These are phyloP conservation scores for Chloroceryle inda DNA, from an alignment of 2,797 vertebrate genomes.

Conservation along the genomic window DNA sequence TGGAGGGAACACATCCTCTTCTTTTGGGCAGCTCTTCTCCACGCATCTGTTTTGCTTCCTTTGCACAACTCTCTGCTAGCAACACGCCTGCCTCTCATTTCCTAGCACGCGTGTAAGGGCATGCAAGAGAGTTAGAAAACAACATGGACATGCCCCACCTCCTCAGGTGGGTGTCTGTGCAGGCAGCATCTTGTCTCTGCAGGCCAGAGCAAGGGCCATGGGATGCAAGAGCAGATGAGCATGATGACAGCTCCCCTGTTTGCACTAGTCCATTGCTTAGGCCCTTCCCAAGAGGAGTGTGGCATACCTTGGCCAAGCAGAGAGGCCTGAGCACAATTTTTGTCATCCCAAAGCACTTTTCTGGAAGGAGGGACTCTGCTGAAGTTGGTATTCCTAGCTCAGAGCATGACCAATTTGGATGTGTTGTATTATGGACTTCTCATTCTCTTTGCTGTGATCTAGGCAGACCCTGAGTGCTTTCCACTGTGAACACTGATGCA, in stretches of 20 bases:
- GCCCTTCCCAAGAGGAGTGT: not conserved
- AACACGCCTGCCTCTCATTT: not conserved
- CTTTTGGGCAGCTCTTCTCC: not conserved
- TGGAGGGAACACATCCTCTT: not conserved
- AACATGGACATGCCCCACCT: not conserved
- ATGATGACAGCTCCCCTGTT: not conserved
- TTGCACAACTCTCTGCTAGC: not conserved
- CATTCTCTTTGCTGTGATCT: not conserved
- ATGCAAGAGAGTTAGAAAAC: not conserved
- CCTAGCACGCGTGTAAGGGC: not conserved
- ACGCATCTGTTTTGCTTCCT: accelerated
- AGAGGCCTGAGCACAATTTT: not conserved
- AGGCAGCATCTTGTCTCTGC: not conserved
- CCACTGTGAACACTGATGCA: not conserved
- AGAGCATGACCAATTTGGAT: not conserved
- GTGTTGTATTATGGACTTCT: not conserved
- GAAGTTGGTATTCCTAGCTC: not conserved
- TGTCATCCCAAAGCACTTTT: not conserved
- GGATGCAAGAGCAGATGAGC: not conserved
- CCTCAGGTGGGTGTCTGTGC: not conserved
- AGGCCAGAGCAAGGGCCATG: not conserved
- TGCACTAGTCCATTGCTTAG: not conserved
- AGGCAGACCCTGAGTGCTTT: not conserved
- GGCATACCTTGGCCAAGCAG: not conserved
- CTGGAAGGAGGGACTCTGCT: not conserved